Evolutionary conservation across 2,888 invertebrate genomes (phyloP), one percentile per base, ranked within the genome.

Genomic region (Rotaria socialis): DNA sequence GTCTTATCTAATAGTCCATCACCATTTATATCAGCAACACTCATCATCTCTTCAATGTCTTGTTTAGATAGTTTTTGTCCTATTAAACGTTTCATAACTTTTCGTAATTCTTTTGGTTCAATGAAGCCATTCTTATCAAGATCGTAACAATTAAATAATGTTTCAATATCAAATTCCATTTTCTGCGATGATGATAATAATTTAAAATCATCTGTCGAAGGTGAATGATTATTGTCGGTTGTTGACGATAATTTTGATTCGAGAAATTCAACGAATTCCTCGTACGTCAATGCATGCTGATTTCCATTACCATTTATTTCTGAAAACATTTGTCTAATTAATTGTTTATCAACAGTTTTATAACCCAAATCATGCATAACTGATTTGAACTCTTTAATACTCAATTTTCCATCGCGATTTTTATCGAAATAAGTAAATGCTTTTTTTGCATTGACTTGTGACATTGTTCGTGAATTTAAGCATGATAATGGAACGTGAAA

Each of bases 101-200:
- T 80, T 4, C 80, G 80, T 80, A 80, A 80, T 80, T 80, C 80
- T 80, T 80, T 80, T n/a, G 80, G 47, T n/a, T 43, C 47, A n/a
- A 80, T 80, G 6, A 47, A 43, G 24, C 80, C 80, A 80, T 80
- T 80, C n/a, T 24, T 47, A 47, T 80, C 80, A 10, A 80, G 41
- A 80, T 80, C 80, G 35, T 80, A 80, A 80, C 80, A 80, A 80
- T 80, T 80, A 47, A 80, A 80, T 80, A 80, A 80, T 24, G 47
- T 80, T 80, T 80, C 80, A 43, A 80, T n/a, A 47, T 80, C 80
- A 14, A 47, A 47, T 47, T 80, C 19, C 43, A 80, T 47, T 47
- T 47, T n/a, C 1, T 24, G 47, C 47, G n/a, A 22, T 80, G n/a
- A 22, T 80, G 80, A 80, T 80, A 24, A 80, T 24, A n/a, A 10